Conservation (phyloP, 2,888 invertebrate species). For the Drosophila mulleri region DNA sequence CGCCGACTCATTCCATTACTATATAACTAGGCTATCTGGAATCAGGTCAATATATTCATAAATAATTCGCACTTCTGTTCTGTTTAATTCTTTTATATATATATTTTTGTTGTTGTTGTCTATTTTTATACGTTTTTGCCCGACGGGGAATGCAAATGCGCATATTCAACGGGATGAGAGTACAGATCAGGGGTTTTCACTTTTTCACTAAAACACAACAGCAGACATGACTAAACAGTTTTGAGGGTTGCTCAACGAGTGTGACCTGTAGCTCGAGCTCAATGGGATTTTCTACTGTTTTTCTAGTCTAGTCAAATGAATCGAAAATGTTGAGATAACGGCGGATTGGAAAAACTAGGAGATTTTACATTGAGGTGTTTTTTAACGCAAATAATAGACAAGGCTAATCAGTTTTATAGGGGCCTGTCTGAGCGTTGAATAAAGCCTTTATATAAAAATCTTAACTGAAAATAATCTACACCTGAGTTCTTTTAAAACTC, state of each 20-base stretch:
- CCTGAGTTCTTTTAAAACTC: not conserved
- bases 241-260: slow-evolving; percentile 38
- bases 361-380: not conserved
- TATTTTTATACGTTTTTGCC: slow-evolving; percentile 18
- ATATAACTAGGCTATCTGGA: slow-evolving; percentile 30
- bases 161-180: slow-evolving; percentile 1
- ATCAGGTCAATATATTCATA: slow-evolving; percentile 54
- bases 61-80: slow-evolving; percentile 23
- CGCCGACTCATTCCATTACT: not conserved
- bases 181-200: not conserved
- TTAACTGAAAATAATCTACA: not conserved
- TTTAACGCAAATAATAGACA: not conserved
- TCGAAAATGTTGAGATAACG: not conserved
- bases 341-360: not conserved
- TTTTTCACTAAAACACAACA: slow-evolving; percentile 3
- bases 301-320: not conserved
- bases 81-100: not conserved
- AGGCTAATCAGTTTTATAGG: not conserved
- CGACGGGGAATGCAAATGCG: slow-evolving; percentile 25
- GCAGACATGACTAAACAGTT: slow-evolving; percentile 11
- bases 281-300: not conserved
- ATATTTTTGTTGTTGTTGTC: not conserved
- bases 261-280: not conserved
- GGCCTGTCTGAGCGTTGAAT: not conserved
- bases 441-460: not conserved